Evolutionary conservation across 2,113 vertebrate species (phyloP).

Genomic region (Vimba vimba): DNA sequence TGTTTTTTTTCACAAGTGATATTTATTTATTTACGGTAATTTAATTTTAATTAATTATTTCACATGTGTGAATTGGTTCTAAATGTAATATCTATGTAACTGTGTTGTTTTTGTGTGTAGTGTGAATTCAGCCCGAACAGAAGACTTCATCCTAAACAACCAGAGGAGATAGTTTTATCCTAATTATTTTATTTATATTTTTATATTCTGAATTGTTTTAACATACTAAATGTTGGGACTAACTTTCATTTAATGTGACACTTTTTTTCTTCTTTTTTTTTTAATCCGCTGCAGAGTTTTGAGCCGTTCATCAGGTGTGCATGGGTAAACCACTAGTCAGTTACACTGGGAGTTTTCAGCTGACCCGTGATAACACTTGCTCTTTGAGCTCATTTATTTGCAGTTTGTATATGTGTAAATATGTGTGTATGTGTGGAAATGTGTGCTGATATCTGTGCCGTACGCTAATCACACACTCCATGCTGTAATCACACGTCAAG

Average conservation of each 20-base stretch:
- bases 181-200: conserved; percentile 1
- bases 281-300: neutral
- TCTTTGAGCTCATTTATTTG: neutral
- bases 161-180: neutral
- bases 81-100: no score
- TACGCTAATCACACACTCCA: neutral
- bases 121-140: neutral
- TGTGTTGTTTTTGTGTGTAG: neutral
- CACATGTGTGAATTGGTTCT: no score
- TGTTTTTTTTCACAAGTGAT: no score
- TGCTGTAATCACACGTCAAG: neutral
- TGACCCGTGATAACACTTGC: neutral
- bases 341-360: neutral
- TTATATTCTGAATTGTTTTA: neutral
- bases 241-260: neutral
- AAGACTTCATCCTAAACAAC: neutral
- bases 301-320: neutral
- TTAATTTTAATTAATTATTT: no score
- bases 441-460: neutral
- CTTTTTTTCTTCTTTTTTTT: neutral
- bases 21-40: no score
- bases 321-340: conserved; percentile 16
- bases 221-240: neutral
- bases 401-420: conserved; percentile 13
- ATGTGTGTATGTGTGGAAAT: neutral